These are phyloP conservation scores for Tragopan temminckii DNA, from an alignment of 2,797 vertebrate genomes.

Conservation along the genomic window DNA sequence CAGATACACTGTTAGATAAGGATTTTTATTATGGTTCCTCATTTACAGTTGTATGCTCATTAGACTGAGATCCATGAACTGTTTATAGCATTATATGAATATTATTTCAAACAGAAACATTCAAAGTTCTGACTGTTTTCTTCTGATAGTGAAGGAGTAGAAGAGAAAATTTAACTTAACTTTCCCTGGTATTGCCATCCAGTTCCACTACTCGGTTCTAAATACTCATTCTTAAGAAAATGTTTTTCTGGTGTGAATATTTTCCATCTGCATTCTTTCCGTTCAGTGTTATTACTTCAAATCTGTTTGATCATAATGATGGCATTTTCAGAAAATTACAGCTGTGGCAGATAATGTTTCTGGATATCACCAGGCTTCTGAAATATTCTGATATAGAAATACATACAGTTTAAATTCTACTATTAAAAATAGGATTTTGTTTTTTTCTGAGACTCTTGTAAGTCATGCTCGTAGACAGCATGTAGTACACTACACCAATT, in stretches of 20 bases:
- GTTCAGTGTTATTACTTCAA: background rate
- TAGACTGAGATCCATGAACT: background rate
- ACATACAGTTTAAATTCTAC: background rate
- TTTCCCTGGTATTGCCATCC: background rate
- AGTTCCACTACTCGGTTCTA: background rate
- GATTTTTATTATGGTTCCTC: background rate
- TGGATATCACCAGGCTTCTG: background rate
- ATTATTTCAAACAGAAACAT: background rate
- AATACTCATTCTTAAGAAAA: background rate
- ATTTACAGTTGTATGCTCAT: background rate
- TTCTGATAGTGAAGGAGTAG: background rate
- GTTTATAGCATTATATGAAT: background rate
- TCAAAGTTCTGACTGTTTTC: background rate
- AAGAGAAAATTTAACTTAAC: background rate
- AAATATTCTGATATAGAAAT: background rate
- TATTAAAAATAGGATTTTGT: background rate
- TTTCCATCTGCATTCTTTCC: background rate
- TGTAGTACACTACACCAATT: background rate
- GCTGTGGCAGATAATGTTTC: background rate
- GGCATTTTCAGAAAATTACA: background rate
- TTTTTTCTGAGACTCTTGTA: background rate
- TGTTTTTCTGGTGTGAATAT: background rate
- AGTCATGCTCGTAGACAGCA: background rate
- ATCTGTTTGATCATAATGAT: background rate
- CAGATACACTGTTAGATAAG: background rate